Evolutionary conservation across 2,888 invertebrate genomes (phyloP).

Genomic region (Phalera bucephala): DNA sequence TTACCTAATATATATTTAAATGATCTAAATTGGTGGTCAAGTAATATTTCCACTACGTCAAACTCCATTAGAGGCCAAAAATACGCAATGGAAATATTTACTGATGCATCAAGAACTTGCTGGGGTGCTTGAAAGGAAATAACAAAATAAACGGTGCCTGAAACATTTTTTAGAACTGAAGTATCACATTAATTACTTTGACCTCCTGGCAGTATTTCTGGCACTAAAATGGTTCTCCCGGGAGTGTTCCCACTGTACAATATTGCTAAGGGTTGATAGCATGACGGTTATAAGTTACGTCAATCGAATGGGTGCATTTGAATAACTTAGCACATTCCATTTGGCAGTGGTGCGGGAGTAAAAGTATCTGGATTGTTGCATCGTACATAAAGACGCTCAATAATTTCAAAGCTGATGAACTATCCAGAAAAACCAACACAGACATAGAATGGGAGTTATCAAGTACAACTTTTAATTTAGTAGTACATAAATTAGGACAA

Average conservation of each 20-base stretch:
- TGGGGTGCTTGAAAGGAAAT: conserved; percentile 1
- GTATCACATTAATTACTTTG: conserved; percentile 8
- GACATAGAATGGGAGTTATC: conserved; percentile 15
- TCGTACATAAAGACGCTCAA: conserved; percentile 4
- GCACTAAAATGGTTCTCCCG: conserved; percentile 6
- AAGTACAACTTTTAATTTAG: conserved; percentile 2
- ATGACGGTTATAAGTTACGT: conserved; percentile 5
- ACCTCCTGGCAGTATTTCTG: conserved; percentile 4
- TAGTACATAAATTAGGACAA: conserved; percentile 1
- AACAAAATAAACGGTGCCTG: conserved; percentile 1
- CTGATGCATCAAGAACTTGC: conserved; percentile 1
- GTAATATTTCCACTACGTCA: background rate
- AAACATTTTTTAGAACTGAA: conserved; percentile 5
- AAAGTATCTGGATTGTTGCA: background rate
- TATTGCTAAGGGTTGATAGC: conserved; percentile 7
- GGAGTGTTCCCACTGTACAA: background rate
- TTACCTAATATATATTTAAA: background rate
- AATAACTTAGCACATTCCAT: background rate
- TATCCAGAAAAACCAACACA: conserved; percentile 9
- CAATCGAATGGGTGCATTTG: background rate
- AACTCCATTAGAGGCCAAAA: background rate
- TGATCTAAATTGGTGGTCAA: conserved; percentile 4
- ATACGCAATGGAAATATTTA: conserved; percentile 3
- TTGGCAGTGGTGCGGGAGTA: background rate
- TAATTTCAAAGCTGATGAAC: conserved; percentile 10